Conservation (phyloP, 1,140 invertebrate genomes). For the Pogonomyrmex californicus region DNA sequence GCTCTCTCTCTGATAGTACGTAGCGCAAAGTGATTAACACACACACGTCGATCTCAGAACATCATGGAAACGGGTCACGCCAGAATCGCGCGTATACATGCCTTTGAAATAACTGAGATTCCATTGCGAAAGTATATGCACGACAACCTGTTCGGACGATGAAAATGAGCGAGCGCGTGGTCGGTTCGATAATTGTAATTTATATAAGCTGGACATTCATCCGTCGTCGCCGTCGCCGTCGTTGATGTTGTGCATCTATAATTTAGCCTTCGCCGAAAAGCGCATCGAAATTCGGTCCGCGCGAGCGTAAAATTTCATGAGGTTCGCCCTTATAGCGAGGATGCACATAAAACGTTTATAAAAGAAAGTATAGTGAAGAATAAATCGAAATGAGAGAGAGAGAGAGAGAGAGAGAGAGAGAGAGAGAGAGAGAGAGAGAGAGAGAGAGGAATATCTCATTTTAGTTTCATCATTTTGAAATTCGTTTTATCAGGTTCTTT, state of each 20-base stretch:
- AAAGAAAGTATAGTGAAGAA: neutral
- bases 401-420: neutral
- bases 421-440: too few species aligned
- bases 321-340: neutral
- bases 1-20: neutral
- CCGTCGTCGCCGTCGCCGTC: neutral
- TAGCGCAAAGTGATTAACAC: neutral
- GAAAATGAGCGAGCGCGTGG: conserved; percentile 65
- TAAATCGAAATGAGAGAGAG: neutral
- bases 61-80: conserved; percentile 33
- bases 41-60: conserved; percentile 22
- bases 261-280: conserved; percentile 35
- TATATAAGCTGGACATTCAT: neutral
- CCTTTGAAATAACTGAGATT: conserved; percentile 56
- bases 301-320: conserved; percentile 9
- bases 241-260: conserved; percentile 8
- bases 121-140: conserved; percentile 27
- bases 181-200: neutral
- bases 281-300: neutral
- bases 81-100: conserved; percentile 21
- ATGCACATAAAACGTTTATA: neutral
- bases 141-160: conserved; percentile 69
- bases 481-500: too few species aligned
- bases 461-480: too few species aligned
- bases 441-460: too few species aligned